Evolutionary conservation across 2,113 vertebrate species (phyloP), one percentile per base, ranked within the genome.

Genomic region (Saguinus imperator): DNA sequence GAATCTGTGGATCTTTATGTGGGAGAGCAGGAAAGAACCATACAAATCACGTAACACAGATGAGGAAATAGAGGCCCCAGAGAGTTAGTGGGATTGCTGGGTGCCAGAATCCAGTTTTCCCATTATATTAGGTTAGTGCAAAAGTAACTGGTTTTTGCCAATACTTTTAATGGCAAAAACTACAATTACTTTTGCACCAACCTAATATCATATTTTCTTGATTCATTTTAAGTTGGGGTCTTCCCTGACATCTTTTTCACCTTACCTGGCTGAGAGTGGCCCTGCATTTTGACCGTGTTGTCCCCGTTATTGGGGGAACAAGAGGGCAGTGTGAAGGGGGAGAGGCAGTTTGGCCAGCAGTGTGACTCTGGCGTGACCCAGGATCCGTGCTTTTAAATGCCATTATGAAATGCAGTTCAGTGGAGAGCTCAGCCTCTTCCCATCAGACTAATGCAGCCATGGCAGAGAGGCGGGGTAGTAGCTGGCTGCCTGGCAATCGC

Each of bases 401-500:
- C 5, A 82, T 98, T 98, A 98, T 45, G 97, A 98, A 97, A 98
- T 95, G 66, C 95, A 93, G 91, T 18, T 12, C 20, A 64, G 14
- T 72, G 91, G 94, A 91, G 82, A 98, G 97, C 98, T 98, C 98
- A 93, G 94, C 94, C 96, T 98, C 95, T 98, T 98, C 97, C 97
- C 96, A 97, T 98, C 98, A 98, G 96, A 97, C 98, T 98, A 98
- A 99, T 98, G 98, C 92, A 95, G 80, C 64, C 7, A 4, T 45
- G 76, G 94, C 35, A 43, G 82, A 88, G 85, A 95, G 98, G 97
- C 58, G 83, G 97, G 98, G 94, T 98, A 88, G 96, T 21, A 57
- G 95, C 92, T 96, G 97, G 94, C 97, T 27, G 73, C 90, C 94
- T 89, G 92, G 97, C 0, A 55, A 98, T 98, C 97, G 97, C 95